Evolutionary conservation across 2,113 vertebrate genomes (phyloP).

Genomic region (Lipotes vexillifer): DNA sequence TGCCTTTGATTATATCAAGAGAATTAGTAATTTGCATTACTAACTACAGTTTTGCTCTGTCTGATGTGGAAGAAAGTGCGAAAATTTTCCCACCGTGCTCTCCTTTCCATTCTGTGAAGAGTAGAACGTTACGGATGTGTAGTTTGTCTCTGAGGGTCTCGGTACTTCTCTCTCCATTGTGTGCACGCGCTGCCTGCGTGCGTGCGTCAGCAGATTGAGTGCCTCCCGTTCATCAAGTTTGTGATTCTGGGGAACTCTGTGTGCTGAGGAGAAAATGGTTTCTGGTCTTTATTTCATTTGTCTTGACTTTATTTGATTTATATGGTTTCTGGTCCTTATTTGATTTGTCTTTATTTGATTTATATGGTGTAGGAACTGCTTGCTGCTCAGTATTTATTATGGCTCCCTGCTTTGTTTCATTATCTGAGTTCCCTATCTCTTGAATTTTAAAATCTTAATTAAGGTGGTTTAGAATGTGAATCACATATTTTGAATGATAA

Average conservation of each 20-base stretch:
- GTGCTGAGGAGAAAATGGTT: slow-evolving; percentile 37
- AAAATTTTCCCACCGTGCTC: not conserved
- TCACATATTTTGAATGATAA: slow-evolving; percentile 24
- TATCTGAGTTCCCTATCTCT: slow-evolving; percentile 17
- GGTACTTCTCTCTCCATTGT: slow-evolving; percentile 27
- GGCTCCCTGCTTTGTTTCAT: slow-evolving; percentile 48
- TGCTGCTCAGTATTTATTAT: not conserved
- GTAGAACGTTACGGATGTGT: not conserved
- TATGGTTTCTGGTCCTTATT: slow-evolving; percentile 44
- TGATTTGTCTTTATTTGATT: slow-evolving; percentile 51
- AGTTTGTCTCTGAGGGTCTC: not conserved
- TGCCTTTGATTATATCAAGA: slow-evolving; percentile 25
- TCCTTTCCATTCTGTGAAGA: not conserved
- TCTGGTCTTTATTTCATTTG: slow-evolving; percentile 36
- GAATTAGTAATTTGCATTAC: not conserved
- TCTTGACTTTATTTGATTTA: slow-evolving; percentile 37
- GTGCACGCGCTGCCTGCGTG: not conserved
- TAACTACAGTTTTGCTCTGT: not conserved
- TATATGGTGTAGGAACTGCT: slow-evolving; percentile 28
- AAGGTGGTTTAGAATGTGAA: slow-evolving; percentile 24
- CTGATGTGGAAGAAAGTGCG: not conserved
- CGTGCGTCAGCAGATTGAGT: not conserved
- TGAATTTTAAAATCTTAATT: slow-evolving; percentile 40
- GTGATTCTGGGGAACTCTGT: not conserved
- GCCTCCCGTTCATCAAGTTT: not conserved